Conservation (phyloP, 2,113 vertebrate genomes). For the Heterochromis multidens region DNA sequence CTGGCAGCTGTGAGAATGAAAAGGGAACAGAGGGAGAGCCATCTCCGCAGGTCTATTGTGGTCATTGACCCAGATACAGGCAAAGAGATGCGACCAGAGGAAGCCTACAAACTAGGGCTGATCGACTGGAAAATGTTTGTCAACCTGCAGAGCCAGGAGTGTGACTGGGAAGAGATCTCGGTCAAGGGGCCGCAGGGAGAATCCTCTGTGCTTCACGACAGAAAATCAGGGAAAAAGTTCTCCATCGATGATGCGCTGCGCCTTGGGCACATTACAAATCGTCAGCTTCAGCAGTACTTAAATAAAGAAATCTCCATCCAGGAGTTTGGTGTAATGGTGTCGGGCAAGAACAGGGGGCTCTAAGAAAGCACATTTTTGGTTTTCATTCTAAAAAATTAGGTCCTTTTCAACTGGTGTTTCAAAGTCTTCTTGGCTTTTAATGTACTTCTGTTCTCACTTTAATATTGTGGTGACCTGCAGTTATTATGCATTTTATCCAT, state of each 20-base stretch:
- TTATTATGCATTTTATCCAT: neutral
- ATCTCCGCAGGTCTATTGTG: constrained; percentile 91
- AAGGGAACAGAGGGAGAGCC: constrained; percentile 93
- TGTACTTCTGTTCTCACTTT: neutral
- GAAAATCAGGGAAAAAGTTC: constrained; percentile 93
- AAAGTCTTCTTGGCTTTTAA: neutral
- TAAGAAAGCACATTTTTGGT: neutral
- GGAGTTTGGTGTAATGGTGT: constrained; percentile 91
- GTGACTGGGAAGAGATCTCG: constrained; percentile 96
- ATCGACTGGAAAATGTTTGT: constrained; percentile 97
- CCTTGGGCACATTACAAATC: constrained; percentile 80
- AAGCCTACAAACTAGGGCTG: constrained; percentile 88
- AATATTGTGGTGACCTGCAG: constrained; percentile 16
- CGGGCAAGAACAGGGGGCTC: constrained; percentile 70
- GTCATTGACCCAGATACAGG: constrained; percentile 94
- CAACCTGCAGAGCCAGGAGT: constrained; percentile 94
- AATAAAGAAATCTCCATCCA: constrained; percentile 96
- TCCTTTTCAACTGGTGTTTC: neutral
- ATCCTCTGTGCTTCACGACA: constrained; percentile 90
- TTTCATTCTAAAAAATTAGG: neutral
- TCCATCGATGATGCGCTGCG: constrained; percentile 91
- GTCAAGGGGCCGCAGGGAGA: constrained; percentile 90
- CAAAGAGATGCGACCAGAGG: constrained; percentile 92
- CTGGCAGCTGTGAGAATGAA: constrained; percentile 84
- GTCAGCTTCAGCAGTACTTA: constrained; percentile 87